Percentiles rank a stretch among this genome's conserved stretches.
Conservation (phyloP, 2,888 invertebrate species). For the Lasioglossum vierecki region DNA sequence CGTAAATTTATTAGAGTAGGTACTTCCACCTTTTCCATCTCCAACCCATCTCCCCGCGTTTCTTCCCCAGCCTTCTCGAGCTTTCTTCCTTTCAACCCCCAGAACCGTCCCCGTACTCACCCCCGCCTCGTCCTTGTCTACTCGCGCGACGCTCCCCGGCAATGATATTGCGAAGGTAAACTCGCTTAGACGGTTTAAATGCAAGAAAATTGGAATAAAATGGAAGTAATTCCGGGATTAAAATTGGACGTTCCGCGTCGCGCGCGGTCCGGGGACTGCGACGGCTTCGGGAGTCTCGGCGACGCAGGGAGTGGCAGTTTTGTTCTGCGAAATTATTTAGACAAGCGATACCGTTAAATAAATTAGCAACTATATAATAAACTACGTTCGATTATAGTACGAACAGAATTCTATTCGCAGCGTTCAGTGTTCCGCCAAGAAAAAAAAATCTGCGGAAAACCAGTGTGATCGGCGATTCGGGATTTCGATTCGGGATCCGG, state of each 20-base stretch:
- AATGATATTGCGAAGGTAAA: slow-evolving; percentile 82
- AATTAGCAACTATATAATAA: neutral
- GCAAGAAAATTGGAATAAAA: slow-evolving; percentile 79
- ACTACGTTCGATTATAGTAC: too few relatives aligned
- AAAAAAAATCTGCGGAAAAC: neutral
- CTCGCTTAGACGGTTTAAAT: slow-evolving; percentile 81
- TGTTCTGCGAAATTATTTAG: neutral
- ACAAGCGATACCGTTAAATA: neutral
- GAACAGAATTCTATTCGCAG: neutral
- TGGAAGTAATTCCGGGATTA: slow-evolving; percentile 79
- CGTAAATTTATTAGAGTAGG: slow-evolving; percentile 83
- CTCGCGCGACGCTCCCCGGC: slow-evolving; percentile 66
- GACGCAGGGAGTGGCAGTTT: neutral
- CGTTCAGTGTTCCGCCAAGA: neutral
- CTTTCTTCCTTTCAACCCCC: slow-evolving; percentile 31
- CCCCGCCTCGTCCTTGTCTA: neutral
- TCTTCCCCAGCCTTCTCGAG: slow-evolving; percentile 40
- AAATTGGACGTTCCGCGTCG: slow-evolving; percentile 73
- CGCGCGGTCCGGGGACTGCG: neutral
- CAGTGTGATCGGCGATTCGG: neutral
- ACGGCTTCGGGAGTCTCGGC: neutral
- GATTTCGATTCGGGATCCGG: neutral
- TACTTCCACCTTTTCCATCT: slow-evolving; percentile 71
- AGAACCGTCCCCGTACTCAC: neutral
- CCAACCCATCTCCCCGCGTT: slow-evolving; percentile 48